These are phyloP conservation scores for Melitaea athalia DNA, from an alignment of 2,888 invertebrate genomes.

Conservation along the genomic window DNA sequence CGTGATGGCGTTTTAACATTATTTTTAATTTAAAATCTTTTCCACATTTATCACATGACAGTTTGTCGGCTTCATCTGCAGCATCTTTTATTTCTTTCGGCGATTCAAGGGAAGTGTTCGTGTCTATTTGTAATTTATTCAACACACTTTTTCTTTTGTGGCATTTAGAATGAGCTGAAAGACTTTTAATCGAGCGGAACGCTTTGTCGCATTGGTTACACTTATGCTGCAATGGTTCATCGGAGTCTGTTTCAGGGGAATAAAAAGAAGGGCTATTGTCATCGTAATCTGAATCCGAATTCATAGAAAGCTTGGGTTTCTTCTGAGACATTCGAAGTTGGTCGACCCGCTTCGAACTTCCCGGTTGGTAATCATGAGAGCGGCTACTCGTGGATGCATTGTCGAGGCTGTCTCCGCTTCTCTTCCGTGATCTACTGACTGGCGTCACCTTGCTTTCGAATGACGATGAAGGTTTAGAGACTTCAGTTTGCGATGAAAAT, in stretches of 20 bases:
- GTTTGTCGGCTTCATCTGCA: conserved; percentile 58
- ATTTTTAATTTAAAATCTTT: conserved; percentile 75
- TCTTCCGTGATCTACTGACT: conserved; percentile 55
- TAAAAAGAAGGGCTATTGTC: conserved; percentile 60
- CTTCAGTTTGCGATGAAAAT: conserved; percentile 71
- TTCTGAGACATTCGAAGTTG: conserved; percentile 62
- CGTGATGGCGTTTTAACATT: conserved; percentile 72
- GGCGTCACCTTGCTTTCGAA: conserved; percentile 58
- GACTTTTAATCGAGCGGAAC: conserved; percentile 52
- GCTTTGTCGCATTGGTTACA: conserved; percentile 61
- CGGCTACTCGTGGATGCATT: conserved; percentile 60
- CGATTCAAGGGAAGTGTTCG: neutral
- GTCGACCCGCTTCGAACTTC: conserved; percentile 62
- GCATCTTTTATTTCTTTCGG: conserved; percentile 47
- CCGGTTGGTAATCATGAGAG: conserved; percentile 59
- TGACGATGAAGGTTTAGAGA: conserved; percentile 60
- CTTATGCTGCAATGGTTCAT: conserved; percentile 50
- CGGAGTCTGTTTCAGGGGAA: conserved; percentile 60
- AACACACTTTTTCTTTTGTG: conserved; percentile 46
- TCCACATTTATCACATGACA: conserved; percentile 66
- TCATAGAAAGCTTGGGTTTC: conserved; percentile 50
- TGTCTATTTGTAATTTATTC: conserved; percentile 1
- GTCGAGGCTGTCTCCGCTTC: conserved; percentile 65
- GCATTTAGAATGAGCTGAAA: conserved; percentile 52
- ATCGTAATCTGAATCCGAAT: conserved; percentile 69